A percentile compares a stretch with the other conserved stretches of the same genome.
These are phyloP conservation scores for Xanthostigma xanthostigma DNA, from an alignment of 2,888 invertebrate genomes.

Conservation along the genomic window DNA sequence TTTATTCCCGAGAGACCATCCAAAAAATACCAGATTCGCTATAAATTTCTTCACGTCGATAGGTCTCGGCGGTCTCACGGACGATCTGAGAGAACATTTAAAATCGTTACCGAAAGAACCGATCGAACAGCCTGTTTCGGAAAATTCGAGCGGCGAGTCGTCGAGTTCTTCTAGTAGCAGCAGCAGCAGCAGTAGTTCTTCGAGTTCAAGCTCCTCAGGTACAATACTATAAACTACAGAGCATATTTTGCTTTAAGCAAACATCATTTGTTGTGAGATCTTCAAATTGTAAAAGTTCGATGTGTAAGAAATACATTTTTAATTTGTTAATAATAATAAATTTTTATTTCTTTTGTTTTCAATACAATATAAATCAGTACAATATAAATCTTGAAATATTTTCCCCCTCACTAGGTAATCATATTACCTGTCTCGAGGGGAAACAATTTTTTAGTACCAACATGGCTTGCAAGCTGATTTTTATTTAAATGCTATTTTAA, in stretches of 20 bases:
- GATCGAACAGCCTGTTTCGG: constrained; percentile 15
- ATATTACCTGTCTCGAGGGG: too few relatives aligned
- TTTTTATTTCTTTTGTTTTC: too few relatives aligned
- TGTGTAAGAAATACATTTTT: neutral
- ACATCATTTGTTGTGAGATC: neutral
- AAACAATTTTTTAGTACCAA: too few relatives aligned
- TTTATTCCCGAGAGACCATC: constrained; percentile 89
- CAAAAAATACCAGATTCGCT: constrained; percentile 90
- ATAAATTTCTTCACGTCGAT: constrained; percentile 97
- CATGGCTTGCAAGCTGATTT: too few relatives aligned
- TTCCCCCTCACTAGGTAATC: too few relatives aligned
- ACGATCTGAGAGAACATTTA: constrained; percentile 77
- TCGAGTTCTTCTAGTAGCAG: constrained; percentile 3
- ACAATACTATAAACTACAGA: neutral
- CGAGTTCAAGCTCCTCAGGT: constrained; percentile 5
- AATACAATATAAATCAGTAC: too few relatives aligned
- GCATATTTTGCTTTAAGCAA: neutral
- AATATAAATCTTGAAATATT: too few relatives aligned
- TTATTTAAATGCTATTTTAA: too few relatives aligned
- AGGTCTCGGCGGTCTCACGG: constrained; percentile 90
- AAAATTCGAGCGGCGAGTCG: constrained; percentile 23
- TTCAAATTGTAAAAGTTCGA: neutral
- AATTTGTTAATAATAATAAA: too few relatives aligned
- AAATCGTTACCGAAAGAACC: constrained; percentile 57
- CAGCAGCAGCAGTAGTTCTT: constrained; percentile 16